Evolutionary conservation across 2,888 invertebrate species (phyloP), one percentile per base, ranked within the genome.

Genomic region (Antheraea yamamai): DNA sequence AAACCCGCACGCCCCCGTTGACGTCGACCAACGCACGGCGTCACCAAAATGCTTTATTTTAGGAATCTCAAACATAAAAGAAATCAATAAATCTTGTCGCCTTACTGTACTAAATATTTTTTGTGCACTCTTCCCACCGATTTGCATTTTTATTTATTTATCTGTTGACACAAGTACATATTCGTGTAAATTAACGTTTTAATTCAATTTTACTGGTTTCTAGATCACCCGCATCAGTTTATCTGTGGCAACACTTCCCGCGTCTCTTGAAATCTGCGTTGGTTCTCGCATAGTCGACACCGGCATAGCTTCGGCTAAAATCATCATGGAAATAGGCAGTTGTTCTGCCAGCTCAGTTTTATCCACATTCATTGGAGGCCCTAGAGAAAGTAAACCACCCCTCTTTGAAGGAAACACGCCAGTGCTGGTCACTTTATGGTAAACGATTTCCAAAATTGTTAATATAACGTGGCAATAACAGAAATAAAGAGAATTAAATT

Each of bases 181-280:
- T 12, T 47, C 10, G 47, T 47, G 10, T 18, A 20, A 74, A 10
- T 58, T 61, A 47, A 64, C 16, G 23, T 35, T 39, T 7, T 14
- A 39, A 26, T 39, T 0, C 4, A 47, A 20, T 30, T 55, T 26
- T 73, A 1, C n/a, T 74, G 39, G 55, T 7, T 81, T 76, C 39
- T 86, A 95, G 95, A 86, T 92, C 39, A 87, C 88, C 10, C 91
- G 91, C 71, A 89, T 92, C 77, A 92, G 91, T 75, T 74, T 94
- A 16, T 86, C 88, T 6, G 77, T 94, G 73, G 87, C 88, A 18
- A 86, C 89, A 0, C 79, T 94, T 23, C 92, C 94, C 20, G 88
- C 91, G 0, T 80, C 91, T 3, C 80, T 94, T 2, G 90, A 94
- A 78, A 81, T 93, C 2, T 95, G 95, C 79, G 92, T 92, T 2